A percentile compares a stretch with the other conserved stretches of the same genome.
phyloP scores from a whole-genome alignment of 2,113 vertebrate species.

The Aplodontia rufa region DNA sequence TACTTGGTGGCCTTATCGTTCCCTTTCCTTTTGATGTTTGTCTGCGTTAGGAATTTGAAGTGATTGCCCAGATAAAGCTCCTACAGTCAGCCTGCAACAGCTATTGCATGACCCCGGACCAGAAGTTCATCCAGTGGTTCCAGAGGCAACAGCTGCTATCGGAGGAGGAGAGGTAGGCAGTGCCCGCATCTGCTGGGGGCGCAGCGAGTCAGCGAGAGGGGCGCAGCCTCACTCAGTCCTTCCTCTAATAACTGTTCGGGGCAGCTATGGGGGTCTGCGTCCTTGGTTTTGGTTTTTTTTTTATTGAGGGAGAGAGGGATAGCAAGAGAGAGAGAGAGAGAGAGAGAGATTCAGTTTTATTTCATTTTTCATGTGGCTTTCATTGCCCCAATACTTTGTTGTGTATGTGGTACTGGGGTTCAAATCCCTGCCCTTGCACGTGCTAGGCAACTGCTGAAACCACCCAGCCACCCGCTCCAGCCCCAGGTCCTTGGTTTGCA shows the following conservation, averaged over 20 bases:
- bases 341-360: too few relatives aligned
- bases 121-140: conserved; percentile 93
- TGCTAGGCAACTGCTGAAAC: too few relatives aligned
- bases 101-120: conserved; percentile 91
- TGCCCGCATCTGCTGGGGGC: accelerated
- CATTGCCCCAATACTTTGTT: too few relatives aligned
- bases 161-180: conserved; percentile 92
- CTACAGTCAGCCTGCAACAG: conserved; percentile 96
- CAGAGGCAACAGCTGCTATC: conserved; percentile 88
- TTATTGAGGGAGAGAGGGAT: too few relatives aligned
- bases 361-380: too few relatives aligned
- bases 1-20: conserved; percentile 17
- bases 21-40: background rate
- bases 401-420: too few relatives aligned
- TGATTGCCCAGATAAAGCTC: conserved; percentile 96
- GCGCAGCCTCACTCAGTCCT: accelerated
- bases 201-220: accelerated
- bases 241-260: background rate
- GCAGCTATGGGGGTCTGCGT: background rate
- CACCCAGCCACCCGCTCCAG: too few relatives aligned
- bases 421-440: too few relatives aligned
- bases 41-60: conserved; percentile 93
- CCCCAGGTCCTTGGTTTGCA: background rate
- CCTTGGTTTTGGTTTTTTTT: background rate
- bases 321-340: too few relatives aligned